These are phyloP conservation scores for Hydrocynus forskahlii DNA, from an alignment of 2,797 vertebrate species.

Conservation along the genomic window DNA sequence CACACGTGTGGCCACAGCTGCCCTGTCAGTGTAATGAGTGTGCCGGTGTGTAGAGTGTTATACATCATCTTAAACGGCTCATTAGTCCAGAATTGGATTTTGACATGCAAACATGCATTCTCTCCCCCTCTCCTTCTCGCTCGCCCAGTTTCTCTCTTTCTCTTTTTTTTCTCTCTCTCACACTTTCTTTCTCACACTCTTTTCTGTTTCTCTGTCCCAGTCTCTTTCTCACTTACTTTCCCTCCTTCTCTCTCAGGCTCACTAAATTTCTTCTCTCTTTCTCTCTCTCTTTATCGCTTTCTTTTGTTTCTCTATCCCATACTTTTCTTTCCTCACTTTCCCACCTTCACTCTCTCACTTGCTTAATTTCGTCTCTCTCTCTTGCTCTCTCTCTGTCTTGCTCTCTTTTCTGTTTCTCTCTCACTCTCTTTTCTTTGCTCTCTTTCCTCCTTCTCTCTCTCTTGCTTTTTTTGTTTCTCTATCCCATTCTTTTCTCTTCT, in stretches of 20 bases:
- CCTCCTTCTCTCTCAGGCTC: no score
- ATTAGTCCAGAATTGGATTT: slow-evolving; percentile 52
- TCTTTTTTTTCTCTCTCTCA: not conserved
- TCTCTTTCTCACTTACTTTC: no score
- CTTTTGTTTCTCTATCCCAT: no score
- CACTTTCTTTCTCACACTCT: not conserved
- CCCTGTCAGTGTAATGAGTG: slow-evolving; percentile 44
- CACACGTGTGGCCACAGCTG: slow-evolving; percentile 6
- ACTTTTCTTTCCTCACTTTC: no score
- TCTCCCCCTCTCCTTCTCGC: not conserved
- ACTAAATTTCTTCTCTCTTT: no score
- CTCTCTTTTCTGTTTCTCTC: not conserved
- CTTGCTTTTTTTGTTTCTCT: not conserved
- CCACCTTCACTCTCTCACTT: not conserved
- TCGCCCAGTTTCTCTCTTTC: not conserved
- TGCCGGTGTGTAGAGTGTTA: slow-evolving; percentile 34
- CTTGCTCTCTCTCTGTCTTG: not conserved
- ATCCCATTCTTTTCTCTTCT: not conserved
- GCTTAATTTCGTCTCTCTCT: not conserved
- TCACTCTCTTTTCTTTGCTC: not conserved
- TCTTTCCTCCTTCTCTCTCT: not conserved
- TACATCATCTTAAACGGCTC: slow-evolving; percentile 58
- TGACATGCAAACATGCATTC: slow-evolving; percentile 51
- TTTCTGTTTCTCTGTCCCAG: no score
- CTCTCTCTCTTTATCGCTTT: no score